Evolutionary conservation across 2,888 invertebrate genomes (phyloP), one percentile per base, ranked within the genome.

Genomic region (Neoitamus cyanurus): DNA sequence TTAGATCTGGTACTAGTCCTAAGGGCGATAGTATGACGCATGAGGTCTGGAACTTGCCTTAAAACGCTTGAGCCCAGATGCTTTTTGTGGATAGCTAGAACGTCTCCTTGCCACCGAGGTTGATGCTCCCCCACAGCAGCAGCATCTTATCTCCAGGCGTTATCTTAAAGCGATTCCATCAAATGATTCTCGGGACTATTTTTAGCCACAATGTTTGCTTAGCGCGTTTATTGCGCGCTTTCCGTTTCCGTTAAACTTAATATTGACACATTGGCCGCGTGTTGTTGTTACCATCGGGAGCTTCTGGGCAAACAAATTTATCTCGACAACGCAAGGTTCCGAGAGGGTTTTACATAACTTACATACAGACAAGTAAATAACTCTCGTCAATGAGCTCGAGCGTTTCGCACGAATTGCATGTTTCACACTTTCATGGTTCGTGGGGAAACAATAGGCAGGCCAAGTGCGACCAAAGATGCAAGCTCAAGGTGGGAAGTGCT

Each of bases 241-340:
- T 75, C 75, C 75, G 75, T 75, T 75, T 75, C 75, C 75, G 75
- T 42, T 42, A 25, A 75, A 75, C 75, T 75, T 75, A 75, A 75
- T 75, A 28, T 75, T 75, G 75, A 75, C 75, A 75, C 37, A 75
- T 75, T 25, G 42, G 37, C n/a, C 15, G 25, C 37, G n/a, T 37
- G 37, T 31, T 75, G 73, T 36, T 37, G 75, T 37, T 75, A 25
- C 75, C 42, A 42, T 37, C 42, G 75, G 28, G 42, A 75, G 42
- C 13, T 25, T 75, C 1, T 46, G 75, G 11, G 42, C 13, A 42
- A 42, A 75, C 28, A 75, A 73, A 75, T 75, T 42, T 58, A 58
- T 20, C 31, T 70, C 31, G 31, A 25, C 7, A 70, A 28, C 70
- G 31, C 70, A 31, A 31, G 70, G 70, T 58, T 58, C 58, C 58